Base-by-base conservation (phyloP, 2,797 vertebrate species). In the Rhodeus uyekii region DNA sequence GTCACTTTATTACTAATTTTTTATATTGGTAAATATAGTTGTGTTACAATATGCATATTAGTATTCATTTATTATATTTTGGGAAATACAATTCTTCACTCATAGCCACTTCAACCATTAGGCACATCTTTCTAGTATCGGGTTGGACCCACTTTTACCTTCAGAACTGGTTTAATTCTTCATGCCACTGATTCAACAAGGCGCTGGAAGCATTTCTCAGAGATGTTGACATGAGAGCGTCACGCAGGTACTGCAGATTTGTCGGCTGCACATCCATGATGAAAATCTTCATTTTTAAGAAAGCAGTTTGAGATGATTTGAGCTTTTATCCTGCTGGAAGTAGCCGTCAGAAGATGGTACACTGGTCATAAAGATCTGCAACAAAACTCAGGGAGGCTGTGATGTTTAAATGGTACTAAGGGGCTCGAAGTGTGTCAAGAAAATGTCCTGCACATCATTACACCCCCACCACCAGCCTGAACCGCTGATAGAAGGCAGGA, bases 231-330 rank as follows among this genome's bases (percentile, higher is more conserved):
- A 86, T 87, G 77, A 88, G 63, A 61, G 73, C 68, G 85, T 90
- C 88, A 90, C 22, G 0, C 84, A 88, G 84, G 87, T 90, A 82
- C 67, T 83, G 85, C 81, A 91, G 86, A 89, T 91, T 92, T 91
- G 80, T 90, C 71, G 55, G 88, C 83, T 91, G 86, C 83, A 89
- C 85, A 90, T 92, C n/a, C n/a, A n/a, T 81, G 68, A 64, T 82
- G 65, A 5, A 10, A 84, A 76, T 76, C 48, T 83, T 36, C 38
- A 12, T 44, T 44, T 44, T 44, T 14, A 44, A 44, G 42, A 16
- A 14, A 44, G 6, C 46, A 50, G 18, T 8, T 50, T 50, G 18
- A 50, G 18, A 50, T 19, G 46, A 50, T 50, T 48, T 48, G 46
- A 8, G 18, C 18, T 48, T 6, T 50, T 50, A 22, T 50, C 1